Evolutionary conservation across 64 coral and sea anemone species (phyloP).

Genomic region (Dendrophyllia cribrosa): DNA sequence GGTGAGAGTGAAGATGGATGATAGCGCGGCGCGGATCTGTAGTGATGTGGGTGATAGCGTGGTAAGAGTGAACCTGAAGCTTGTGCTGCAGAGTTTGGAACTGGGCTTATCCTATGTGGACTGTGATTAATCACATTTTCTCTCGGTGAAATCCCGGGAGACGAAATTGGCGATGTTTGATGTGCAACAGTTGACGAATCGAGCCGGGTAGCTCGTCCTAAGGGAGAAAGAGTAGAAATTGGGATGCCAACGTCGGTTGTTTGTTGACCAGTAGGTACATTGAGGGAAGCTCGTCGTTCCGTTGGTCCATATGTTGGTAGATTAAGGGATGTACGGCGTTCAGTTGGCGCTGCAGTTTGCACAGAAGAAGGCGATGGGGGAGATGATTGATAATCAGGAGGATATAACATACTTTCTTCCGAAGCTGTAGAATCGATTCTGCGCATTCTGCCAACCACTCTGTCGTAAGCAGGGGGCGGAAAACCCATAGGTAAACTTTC

Average conservation of each 20-base stretch:
- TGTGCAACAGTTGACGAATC: neutral
- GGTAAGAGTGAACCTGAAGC: neutral
- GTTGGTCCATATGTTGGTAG: neutral
- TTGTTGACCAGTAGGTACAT: neutral
- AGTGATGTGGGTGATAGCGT: neutral
- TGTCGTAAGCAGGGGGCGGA: conserved; percentile 47
- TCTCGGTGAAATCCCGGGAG: neutral
- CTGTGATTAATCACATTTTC: neutral
- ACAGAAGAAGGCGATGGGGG: conserved; percentile 1
- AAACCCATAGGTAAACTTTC: conserved; percentile 40
- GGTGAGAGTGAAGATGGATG: neutral
- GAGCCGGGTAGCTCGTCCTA: neutral
- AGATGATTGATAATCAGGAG: conserved; percentile 33
- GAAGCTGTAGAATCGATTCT: conserved; percentile 12
- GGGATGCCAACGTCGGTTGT: neutral
- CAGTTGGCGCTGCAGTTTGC: neutral
- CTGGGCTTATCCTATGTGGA: neutral
- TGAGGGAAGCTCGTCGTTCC: neutral
- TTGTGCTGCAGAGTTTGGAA: neutral
- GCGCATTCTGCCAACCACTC: conserved; percentile 9
- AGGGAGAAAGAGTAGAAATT: neutral
- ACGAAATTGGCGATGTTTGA: neutral
- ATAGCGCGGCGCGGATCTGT: neutral
- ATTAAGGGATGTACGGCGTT: neutral
- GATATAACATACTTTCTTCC: conserved; percentile 11